Percentiles rank a stretch among this genome's conserved stretches.
phyloP scores from a whole-genome alignment of 37 sponge, comb jelly and placozoan genomes.

The Geodia barretti region DNA sequence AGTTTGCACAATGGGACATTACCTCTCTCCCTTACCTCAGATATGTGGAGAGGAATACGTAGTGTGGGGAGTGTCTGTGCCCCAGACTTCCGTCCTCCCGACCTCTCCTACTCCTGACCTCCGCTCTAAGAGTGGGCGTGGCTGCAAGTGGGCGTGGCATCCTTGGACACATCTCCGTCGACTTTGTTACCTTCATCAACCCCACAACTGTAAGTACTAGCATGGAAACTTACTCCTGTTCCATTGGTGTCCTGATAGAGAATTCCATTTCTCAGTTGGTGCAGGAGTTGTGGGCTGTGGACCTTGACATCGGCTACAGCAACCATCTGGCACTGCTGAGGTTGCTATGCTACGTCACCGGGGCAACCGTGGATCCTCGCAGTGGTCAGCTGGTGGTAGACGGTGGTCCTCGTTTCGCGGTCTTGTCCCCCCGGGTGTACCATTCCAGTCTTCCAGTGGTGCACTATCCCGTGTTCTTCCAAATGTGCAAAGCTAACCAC shows the following conservation, averaged over 20 bases:
- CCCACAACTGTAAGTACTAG: slow-evolving; percentile 53
- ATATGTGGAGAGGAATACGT: slow-evolving; percentile 63
- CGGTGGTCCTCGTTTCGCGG: slow-evolving; percentile 47
- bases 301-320: slow-evolving; percentile 80
- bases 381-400: slow-evolving; percentile 17
- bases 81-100: slow-evolving; percentile 93
- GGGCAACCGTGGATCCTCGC: slow-evolving; percentile 12
- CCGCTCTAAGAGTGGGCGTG: slow-evolving; percentile 28
- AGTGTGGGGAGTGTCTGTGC: slow-evolving; percentile 91
- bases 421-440: slow-evolving; percentile 69
- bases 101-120: slow-evolving; percentile 38
- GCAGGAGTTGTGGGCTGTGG: slow-evolving; percentile 86
- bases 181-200: slow-evolving; percentile 84
- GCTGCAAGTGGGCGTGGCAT: slow-evolving; percentile 72
- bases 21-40: too few species aligned
- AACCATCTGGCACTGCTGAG: slow-evolving; percentile 65
- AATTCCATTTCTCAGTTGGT: slow-evolving; percentile 42
- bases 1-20: too few species aligned
- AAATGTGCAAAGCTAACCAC: slow-evolving; percentile 93
- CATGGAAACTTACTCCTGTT: too few species aligned
- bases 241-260: neutral
- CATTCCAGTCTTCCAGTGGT: slow-evolving; percentile 87
- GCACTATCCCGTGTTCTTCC: slow-evolving; percentile 90
- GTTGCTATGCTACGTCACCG: slow-evolving; percentile 69
- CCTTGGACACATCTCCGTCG: slow-evolving; percentile 83